Base-by-base conservation (phyloP, 1,140 invertebrate genomes). In the Drosophila ananassae region DNA sequence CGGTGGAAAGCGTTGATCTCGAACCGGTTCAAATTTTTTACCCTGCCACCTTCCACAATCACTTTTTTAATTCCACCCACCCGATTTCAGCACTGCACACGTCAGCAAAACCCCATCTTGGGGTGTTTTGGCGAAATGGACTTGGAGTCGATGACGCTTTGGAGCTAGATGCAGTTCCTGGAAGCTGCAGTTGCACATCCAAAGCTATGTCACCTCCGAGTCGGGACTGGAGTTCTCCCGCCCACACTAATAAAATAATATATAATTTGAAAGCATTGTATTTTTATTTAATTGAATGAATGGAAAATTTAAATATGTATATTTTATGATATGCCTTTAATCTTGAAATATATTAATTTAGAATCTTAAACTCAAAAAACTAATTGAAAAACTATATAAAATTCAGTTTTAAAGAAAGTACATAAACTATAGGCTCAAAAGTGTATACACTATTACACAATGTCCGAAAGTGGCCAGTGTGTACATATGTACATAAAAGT, bases 1-100 rank as follows among this genome's bases (percentile, higher is more conserved):
- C 78, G 82, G 81, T 63, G 71, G 53, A 44, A 67, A 72, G 62
- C 53, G 55, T 68, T 83, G 63, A 79, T 60, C 57, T 55, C 47
- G 34, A 79, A 79, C 76, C 59, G 66, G 67, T 79, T 76, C 39
- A 25, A 28, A 60, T 84, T 44, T 28, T 44, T 44, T 44, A 73
- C 55, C 79, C 37, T 51, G 63, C 64, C 71, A 79, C 58, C 61
- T 59, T n/a, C 34, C 34, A 46, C 39, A 52, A 32, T 32, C 37
- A 47, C 22, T 39, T 12, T 21, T 21, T 21, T 21, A 28, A 34
- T 21, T 10, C 30, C 48, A 59, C 25, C 30, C 37, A 47, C 50
- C 28, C 21, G 22, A 5, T 13, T 12, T 3, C 24, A 17, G 21
- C 22, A 57, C 44, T 37, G 28, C 13, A 21, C 48, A 53, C 28